Evolutionary conservation across 2,888 invertebrate species (phyloP).

Genomic region (Steromphala cineraria): DNA sequence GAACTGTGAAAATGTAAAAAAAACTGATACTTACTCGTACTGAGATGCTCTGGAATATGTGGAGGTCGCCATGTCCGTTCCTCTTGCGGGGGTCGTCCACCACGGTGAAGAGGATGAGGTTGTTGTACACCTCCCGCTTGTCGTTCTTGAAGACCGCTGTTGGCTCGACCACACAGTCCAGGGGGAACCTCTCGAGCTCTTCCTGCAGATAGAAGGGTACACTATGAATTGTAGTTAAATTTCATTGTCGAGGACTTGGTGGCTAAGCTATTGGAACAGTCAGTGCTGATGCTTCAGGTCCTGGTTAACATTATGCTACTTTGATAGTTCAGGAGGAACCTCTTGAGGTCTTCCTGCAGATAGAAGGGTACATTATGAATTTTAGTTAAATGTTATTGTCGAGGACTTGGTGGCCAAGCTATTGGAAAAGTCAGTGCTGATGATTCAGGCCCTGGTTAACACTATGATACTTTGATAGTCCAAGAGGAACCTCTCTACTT

Average conservation of each 20-base stretch:
- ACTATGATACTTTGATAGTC: too few species aligned
- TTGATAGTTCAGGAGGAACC: too few species aligned
- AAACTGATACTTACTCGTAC: conserved; percentile 79
- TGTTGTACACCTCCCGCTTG: conserved; percentile 98
- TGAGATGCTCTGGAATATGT: conserved; percentile 85
- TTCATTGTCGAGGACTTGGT: too few species aligned
- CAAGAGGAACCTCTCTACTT: too few species aligned
- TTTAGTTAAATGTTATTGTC: too few species aligned
- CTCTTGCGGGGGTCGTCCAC: conserved; percentile 80
- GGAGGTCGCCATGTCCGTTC: conserved; percentile 86
- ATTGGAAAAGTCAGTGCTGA: too few species aligned
- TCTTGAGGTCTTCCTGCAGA: too few species aligned
- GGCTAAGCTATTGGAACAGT: too few species aligned
- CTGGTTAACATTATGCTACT: too few species aligned
- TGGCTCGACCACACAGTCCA: conserved; percentile 93
- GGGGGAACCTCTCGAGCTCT: conserved; percentile 96
- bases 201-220: conserved; percentile 80
- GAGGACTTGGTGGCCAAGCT: too few species aligned
- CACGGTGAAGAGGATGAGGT: conserved; percentile 97
- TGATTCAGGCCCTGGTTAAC: too few species aligned
- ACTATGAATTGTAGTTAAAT: not conserved
- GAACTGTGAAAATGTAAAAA: not conserved
- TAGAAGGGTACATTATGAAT: not conserved
- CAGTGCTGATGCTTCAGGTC: too few species aligned
- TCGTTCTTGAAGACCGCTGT: conserved; percentile 98